Conservation (phyloP, 2,113 vertebrate genomes). For the Dipodomys spectabilis region DNA sequence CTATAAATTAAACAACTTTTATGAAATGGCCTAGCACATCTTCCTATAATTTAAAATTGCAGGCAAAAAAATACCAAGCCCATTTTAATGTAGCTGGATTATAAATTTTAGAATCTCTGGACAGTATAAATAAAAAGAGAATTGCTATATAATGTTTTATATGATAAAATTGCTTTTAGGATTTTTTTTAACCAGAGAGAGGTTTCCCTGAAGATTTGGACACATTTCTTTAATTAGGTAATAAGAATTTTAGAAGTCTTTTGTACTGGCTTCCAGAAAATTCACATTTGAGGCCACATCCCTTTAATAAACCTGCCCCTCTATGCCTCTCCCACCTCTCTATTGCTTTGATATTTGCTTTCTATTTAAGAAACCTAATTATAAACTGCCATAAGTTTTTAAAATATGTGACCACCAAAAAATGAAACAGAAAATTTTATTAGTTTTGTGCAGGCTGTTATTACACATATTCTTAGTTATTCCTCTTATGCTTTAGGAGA, state of each 20-base stretch:
- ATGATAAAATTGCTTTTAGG: slow-evolving; percentile 20
- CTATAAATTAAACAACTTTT: neutral
- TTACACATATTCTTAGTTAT: neutral
- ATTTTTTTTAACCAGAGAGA: neutral
- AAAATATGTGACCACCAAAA: neutral
- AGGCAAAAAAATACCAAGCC: neutral
- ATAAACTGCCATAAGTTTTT: neutral
- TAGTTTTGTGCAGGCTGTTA: neutral
- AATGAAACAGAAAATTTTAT: neutral
- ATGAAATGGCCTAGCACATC: neutral
- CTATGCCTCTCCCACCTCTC: neutral
- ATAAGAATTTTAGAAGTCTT: neutral
- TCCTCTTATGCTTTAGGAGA: neutral
- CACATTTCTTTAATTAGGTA: neutral
- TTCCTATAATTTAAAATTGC: slow-evolving; percentile 53
- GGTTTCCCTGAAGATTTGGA: neutral
- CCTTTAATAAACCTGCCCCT: neutral
- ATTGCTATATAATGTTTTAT: neutral
- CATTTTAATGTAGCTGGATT: neutral
- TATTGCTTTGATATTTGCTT: slow-evolving; percentile 33
- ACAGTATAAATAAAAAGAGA: neutral
- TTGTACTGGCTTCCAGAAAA: neutral
- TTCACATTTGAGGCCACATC: neutral
- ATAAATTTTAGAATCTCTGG: slow-evolving; percentile 12
- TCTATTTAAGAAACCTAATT: neutral